Conservation (phyloP, 30 jellyfish, hydroid and myxozoan species). For the Chironex yamaguchii region DNA sequence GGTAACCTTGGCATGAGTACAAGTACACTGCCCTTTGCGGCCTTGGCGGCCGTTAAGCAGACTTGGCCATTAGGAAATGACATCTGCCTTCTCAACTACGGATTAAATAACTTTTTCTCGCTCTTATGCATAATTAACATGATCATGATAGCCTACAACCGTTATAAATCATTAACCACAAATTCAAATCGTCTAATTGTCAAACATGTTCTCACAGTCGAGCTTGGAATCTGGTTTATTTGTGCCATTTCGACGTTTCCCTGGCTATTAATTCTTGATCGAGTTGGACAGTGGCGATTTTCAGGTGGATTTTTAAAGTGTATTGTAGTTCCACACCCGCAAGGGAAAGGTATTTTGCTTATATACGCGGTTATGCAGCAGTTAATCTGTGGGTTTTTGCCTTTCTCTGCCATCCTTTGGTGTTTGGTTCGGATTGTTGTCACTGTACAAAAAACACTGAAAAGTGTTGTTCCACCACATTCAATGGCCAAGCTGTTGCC, state of each 20-base stretch:
- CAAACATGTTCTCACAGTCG: constrained; percentile 27
- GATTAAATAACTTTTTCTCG: constrained; percentile 29
- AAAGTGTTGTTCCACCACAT: constrained; percentile 42
- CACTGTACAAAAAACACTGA: constrained; percentile 32
- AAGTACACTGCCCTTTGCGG: constrained; percentile 39
- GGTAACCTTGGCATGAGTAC: constrained; percentile 36
- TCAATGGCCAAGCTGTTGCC: constrained; percentile 52
- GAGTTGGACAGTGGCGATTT: neutral
- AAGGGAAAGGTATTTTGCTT: neutral
- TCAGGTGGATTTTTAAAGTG: constrained; percentile 58
- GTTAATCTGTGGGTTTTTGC: constrained; percentile 7
- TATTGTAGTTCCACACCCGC: constrained; percentile 20
- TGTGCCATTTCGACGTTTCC: constrained; percentile 26
- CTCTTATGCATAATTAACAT: constrained; percentile 7
- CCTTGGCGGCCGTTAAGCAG: constrained; percentile 1
- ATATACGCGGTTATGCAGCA: constrained; percentile 1
- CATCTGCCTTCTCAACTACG: constrained; percentile 29
- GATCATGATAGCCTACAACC: constrained; percentile 43
- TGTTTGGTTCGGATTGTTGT: constrained; percentile 28
- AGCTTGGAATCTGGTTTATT: neutral
- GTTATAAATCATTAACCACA: constrained; percentile 54
- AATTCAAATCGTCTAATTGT: constrained; percentile 20
- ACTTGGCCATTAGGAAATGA: neutral
- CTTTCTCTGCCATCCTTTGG: constrained; percentile 9
- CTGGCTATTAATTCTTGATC: constrained; percentile 18